Evolutionary conservation across 2,113 vertebrate genomes (phyloP).

Genomic region (Pagrus major): DNA sequence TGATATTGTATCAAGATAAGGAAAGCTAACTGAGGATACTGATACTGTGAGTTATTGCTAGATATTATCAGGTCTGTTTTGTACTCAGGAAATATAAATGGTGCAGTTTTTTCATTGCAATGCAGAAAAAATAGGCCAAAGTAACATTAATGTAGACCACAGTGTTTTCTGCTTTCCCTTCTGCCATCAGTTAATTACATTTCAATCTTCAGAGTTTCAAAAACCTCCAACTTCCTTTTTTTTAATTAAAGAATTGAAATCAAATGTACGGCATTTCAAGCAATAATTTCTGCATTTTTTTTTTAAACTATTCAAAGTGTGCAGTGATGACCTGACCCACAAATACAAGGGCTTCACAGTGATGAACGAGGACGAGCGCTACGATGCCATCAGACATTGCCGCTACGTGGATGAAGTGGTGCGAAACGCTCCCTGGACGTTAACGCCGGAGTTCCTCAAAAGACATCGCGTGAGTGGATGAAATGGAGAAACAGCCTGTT

Average conservation of each 20-base stretch:
- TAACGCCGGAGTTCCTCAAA: slow-evolving; percentile 92
- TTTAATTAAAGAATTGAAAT: neutral
- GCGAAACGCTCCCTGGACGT: slow-evolving; percentile 95
- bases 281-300: neutral
- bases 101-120: neutral
- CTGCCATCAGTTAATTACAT: neutral
- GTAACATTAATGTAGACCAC: neutral
- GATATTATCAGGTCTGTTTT: neutral
- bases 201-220: neutral
- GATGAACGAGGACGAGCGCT: slow-evolving; percentile 97
- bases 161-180: neutral
- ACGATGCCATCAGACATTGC: slow-evolving; percentile 95
- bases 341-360: slow-evolving; percentile 99
- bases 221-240: neutral
- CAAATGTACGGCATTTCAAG: neutral
- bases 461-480: slow-evolving; percentile 89
- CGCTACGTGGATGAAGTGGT: slow-evolving; percentile 98
- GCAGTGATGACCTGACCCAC: slow-evolving; percentile 97
- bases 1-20: neutral
- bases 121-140: neutral
- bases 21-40: neutral
- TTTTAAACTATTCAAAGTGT: slow-evolving; percentile 83
- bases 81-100: neutral
- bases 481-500: neutral
- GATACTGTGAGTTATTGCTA: neutral